Evolutionary conservation across 2,797 vertebrate species (phyloP), one percentile per base, ranked within the genome.

Genomic region (Urophycis tenuis): DNA sequence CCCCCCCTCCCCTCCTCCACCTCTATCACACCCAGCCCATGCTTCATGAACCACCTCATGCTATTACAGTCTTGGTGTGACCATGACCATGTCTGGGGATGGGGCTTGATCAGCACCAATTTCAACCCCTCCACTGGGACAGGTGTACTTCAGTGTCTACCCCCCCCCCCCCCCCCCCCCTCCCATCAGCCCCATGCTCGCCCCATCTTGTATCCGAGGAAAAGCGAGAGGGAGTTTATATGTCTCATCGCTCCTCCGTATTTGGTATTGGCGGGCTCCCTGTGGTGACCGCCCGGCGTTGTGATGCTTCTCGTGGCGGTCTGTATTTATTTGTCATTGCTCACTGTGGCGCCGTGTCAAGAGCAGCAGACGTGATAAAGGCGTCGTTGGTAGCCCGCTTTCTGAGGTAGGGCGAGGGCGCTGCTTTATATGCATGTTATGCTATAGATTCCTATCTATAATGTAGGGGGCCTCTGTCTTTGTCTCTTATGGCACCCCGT

Each of bases 51-150:
- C 80, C 75, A 78, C 78, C 81, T 83, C 79, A 86, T 83, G 86
- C 87, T 77, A 85, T 71, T 77, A 79, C 81, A 72, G 78, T 73
- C 79, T 88, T 75, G 82, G 84, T 86, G 85, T 88, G 87, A 81
- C 86, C 88, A 89, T 91, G 91, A 88, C 81, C 79, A 64, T 53
- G 77, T 85, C 82, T 82, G 79, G 76, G 72, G 81, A 80, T 75
- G 73, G 84, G 82, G 75, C 72, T 75, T 78, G 75, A 84, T 85
- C 73, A 77, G 82, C 82, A 84, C 81, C 30, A 76, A 74, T 71
- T 2, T 30, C 73, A 76, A 79, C 77, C 31, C 79, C 53, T 41
- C 76, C 35, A 76, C 75, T 36, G 8, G 81, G 82, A 85, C 89
- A 89, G 89, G 87, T 91, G 88, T 75, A 85, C 79, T 77, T 81